A percentile compares a stretch with the other conserved stretches of the same genome.
Evolutionary conservation across 2,113 vertebrate genomes (phyloP).

Genomic region (Mobula hypostoma): DNA sequence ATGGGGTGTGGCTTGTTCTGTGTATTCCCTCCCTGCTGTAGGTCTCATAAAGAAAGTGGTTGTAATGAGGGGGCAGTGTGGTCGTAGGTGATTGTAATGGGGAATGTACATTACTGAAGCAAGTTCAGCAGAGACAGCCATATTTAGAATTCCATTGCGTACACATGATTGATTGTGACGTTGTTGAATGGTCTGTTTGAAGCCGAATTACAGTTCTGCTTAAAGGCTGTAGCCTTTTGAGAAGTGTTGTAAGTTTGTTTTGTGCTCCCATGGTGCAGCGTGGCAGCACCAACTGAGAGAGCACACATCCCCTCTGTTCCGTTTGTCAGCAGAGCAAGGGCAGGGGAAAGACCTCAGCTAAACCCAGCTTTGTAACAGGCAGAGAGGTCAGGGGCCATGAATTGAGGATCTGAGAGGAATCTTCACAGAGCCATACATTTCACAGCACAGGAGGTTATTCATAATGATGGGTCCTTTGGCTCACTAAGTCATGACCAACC

Average conservation of each 20-base stretch:
- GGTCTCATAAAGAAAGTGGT: neutral
- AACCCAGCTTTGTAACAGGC: too few relatives aligned
- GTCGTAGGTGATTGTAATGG: too few relatives aligned
- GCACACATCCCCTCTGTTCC: neutral
- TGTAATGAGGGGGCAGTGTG: neutral
- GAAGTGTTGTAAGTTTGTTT: neutral
- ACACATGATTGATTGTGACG: neutral
- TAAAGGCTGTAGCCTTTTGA: neutral
- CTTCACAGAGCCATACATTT: too few relatives aligned
- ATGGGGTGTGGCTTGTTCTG: neutral
- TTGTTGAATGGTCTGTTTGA: neutral
- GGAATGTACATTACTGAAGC: neutral
- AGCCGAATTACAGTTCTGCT: neutral
- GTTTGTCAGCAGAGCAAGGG: neutral
- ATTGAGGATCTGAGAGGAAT: too few relatives aligned
- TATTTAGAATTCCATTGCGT: neutral
- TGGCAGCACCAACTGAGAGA: neutral
- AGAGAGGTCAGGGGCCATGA: too few relatives aligned
- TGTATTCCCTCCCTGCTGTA: neutral
- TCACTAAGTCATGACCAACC: too few relatives aligned
- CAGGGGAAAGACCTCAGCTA: too few relatives aligned
- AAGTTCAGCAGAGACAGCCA: neutral
- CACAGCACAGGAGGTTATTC: too few relatives aligned
- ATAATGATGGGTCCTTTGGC: too few relatives aligned
- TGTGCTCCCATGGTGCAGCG: neutral